A percentile compares a stretch with the other conserved stretches of the same genome.
Evolutionary conservation across 92 coral and sea anemone species (phyloP).

Genomic region (Phenganax subtilis): DNA sequence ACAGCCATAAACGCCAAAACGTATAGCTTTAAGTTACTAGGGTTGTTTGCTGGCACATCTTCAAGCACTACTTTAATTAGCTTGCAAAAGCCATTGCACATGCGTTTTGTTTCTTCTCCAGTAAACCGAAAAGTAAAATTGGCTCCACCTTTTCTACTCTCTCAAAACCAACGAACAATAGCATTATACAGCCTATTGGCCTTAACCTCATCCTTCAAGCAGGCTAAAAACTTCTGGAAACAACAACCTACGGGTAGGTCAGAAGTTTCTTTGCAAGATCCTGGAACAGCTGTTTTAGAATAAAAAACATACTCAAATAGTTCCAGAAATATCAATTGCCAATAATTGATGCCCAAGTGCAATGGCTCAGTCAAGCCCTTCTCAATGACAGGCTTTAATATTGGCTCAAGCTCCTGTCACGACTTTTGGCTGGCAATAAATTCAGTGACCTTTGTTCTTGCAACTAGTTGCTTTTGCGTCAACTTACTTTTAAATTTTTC

Average conservation of each 20-base stretch:
- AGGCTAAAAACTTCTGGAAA: constrained; percentile 42
- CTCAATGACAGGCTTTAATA: constrained; percentile 44
- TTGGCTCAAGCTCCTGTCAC: constrained; percentile 47
- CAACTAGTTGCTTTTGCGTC: constrained; percentile 33
- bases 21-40: neutral
- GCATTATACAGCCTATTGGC: constrained; percentile 45
- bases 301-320: constrained; percentile 31
- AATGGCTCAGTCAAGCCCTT: constrained; percentile 51
- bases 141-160: constrained; percentile 29
- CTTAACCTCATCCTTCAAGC: constrained; percentile 36
- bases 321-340: constrained; percentile 44
- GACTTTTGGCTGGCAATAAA: constrained; percentile 51
- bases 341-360: constrained; percentile 47
- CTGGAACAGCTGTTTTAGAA: constrained; percentile 39
- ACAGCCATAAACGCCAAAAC: constrained; percentile 26
- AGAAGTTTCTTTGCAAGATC: constrained; percentile 31
- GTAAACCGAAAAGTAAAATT: constrained; percentile 44
- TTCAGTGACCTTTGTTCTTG: constrained; percentile 44
- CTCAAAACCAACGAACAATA: constrained; percentile 48
- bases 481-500: constrained; percentile 37
- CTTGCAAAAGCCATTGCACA: constrained; percentile 42
- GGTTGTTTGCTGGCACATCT: neutral
- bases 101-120: constrained; percentile 45
- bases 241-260: constrained; percentile 32
- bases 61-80: neutral